Evolutionary conservation across 2,888 invertebrate genomes (phyloP).

Genomic region (Acholoe squamosa): DNA sequence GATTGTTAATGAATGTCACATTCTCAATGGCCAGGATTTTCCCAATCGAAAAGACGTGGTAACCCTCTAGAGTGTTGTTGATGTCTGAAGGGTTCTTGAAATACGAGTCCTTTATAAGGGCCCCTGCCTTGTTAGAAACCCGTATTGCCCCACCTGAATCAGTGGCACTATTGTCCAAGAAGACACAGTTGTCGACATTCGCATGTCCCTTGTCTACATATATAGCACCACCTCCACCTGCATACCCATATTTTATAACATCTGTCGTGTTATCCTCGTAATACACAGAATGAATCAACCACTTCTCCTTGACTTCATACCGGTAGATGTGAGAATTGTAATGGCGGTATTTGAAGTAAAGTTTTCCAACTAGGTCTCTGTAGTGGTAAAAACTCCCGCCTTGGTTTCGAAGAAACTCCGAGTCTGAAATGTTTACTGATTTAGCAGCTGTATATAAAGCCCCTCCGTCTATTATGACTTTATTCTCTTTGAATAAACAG

Average conservation of each 20-base stretch:
- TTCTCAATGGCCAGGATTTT: background rate
- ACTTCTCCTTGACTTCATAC: background rate
- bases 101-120: background rate
- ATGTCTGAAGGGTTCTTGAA: background rate
- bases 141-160: constrained; percentile 6
- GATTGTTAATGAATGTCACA: background rate
- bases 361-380: background rate
- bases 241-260: background rate
- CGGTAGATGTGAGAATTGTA: background rate
- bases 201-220: background rate
- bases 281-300: background rate
- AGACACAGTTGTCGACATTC: background rate
- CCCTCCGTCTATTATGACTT: background rate
- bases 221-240: constrained; percentile 35
- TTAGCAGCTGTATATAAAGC: constrained; percentile 3
- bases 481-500: background rate
- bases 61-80: constrained; percentile 30
- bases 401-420: background rate
- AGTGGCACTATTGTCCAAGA: background rate
- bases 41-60: constrained; percentile 29
- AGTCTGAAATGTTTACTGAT: background rate
- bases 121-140: background rate
- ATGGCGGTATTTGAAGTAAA: background rate
- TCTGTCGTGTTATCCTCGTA: background rate
- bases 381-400: background rate